Percentiles rank a stretch among this genome's conserved stretches.
Conservation (phyloP, 2,113 vertebrate genomes). For the Passer montanus region DNA sequence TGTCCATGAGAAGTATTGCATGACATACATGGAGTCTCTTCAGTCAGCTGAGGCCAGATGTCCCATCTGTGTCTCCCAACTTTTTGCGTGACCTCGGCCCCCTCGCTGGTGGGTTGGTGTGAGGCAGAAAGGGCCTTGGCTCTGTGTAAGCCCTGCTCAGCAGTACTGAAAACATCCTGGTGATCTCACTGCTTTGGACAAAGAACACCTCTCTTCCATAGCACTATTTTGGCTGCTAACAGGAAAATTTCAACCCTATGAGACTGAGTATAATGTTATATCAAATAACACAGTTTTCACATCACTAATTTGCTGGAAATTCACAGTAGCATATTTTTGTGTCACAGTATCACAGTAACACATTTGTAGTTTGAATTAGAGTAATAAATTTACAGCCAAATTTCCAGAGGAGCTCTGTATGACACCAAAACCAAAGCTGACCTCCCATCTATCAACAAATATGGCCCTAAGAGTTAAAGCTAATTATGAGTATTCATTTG, state of each 20-base stretch:
- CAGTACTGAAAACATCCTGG: background rate
- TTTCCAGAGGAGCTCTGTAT: background rate
- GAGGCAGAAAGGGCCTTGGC: background rate
- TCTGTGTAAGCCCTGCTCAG: no score
- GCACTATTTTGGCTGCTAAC: background rate
- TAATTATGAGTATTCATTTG: background rate
- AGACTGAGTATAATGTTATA: background rate
- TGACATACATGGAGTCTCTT: background rate
- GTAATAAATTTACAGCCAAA: background rate
- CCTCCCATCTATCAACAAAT: background rate
- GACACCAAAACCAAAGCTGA: background rate
- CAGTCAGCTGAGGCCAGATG: background rate
- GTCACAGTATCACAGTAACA: background rate
- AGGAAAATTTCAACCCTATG: background rate
- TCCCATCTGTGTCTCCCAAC: background rate
- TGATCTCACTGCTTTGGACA: background rate
- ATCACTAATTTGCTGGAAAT: background rate
- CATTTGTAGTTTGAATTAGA: background rate
- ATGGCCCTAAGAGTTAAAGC: background rate
- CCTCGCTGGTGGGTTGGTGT: fast-evolving
- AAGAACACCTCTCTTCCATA: background rate
- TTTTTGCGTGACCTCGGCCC: background rate
- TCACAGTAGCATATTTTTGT: background rate
- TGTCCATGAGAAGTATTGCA: background rate
- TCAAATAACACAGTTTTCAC: background rate